Conservation (phyloP, 2,797 vertebrate genomes). For the Rhadinocentrus ornatus region DNA sequence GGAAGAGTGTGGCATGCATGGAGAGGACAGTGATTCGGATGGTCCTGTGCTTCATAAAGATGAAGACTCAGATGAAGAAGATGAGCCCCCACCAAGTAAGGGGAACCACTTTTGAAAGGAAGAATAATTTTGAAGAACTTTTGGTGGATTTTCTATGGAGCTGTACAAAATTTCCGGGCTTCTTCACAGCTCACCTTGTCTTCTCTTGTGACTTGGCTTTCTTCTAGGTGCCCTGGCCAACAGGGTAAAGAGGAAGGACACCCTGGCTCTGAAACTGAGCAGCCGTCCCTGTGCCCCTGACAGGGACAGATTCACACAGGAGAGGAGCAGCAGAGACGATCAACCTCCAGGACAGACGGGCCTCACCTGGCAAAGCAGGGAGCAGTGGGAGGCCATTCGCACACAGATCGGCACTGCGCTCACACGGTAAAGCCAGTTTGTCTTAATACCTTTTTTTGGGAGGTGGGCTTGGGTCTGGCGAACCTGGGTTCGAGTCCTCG, state of each 20-base stretch:
- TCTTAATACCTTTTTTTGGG: not conserved
- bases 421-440: slow-evolving; percentile 82
- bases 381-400: slow-evolving; percentile 97
- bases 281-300: slow-evolving; percentile 72
- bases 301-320: slow-evolving; percentile 73
- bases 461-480: too few species aligned
- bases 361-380: slow-evolving; percentile 94
- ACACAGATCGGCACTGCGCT: slow-evolving; percentile 95
- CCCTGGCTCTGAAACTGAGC: slow-evolving; percentile 94
- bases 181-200: not conserved
- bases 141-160: not conserved
- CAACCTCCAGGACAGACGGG: slow-evolving; percentile 82
- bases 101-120: not conserved
- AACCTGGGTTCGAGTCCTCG: too few species aligned
- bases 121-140: not conserved
- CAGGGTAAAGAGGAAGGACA: slow-evolving; percentile 96
- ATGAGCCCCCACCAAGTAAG: slow-evolving; percentile 84
- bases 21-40: slow-evolving; percentile 93
- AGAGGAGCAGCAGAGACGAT: slow-evolving; percentile 70
- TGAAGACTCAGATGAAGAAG: slow-evolving; percentile 91
- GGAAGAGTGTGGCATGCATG: slow-evolving; percentile 79
- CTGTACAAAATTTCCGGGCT: not conserved
- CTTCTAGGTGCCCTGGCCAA: slow-evolving; percentile 90
- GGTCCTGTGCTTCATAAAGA: slow-evolving; percentile 93
- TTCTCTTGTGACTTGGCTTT: slow-evolving; percentile 26